phyloP scores from a whole-genome alignment of 2,888 invertebrate species.

The Sphinx pinastri region DNA sequence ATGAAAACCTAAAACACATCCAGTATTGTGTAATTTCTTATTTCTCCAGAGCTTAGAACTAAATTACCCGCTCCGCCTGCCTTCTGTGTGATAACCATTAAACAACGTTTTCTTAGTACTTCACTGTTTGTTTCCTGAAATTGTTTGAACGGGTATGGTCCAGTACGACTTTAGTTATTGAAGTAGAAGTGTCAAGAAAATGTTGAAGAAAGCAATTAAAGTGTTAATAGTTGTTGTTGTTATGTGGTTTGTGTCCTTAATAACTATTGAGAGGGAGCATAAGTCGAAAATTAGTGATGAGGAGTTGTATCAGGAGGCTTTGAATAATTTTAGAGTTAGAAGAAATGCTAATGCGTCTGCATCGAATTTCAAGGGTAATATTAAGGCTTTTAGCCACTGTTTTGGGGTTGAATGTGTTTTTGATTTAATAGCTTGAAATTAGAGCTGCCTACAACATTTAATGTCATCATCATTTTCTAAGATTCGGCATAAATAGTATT shows the following conservation, averaged over 20 bases:
- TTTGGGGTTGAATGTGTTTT: not conserved
- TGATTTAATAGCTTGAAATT: no score
- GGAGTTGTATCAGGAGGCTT: slow-evolving; percentile 41
- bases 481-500: no score
- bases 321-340: slow-evolving; percentile 40
- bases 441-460: no score
- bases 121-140: slow-evolving; percentile 10
- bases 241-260: slow-evolving; percentile 55
- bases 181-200: slow-evolving; percentile 22
- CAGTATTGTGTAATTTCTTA: no score
- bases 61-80: not conserved
- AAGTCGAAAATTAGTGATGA: slow-evolving; percentile 34
- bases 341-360: slow-evolving; percentile 35
- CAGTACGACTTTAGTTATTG: not conserved
- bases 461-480: no score
- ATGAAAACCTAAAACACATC: no score
- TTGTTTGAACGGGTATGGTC: not conserved
- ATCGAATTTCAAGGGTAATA: slow-evolving; percentile 46
- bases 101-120: slow-evolving; percentile 4
- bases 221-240: slow-evolving; percentile 43
- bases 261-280: slow-evolving; percentile 50
- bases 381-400: not conserved
- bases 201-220: slow-evolving; percentile 40
- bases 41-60: not conserved
- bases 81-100: not conserved